Evolutionary conservation across 1,140 invertebrate species (phyloP).

Genomic region (Meteorus sp.): DNA sequence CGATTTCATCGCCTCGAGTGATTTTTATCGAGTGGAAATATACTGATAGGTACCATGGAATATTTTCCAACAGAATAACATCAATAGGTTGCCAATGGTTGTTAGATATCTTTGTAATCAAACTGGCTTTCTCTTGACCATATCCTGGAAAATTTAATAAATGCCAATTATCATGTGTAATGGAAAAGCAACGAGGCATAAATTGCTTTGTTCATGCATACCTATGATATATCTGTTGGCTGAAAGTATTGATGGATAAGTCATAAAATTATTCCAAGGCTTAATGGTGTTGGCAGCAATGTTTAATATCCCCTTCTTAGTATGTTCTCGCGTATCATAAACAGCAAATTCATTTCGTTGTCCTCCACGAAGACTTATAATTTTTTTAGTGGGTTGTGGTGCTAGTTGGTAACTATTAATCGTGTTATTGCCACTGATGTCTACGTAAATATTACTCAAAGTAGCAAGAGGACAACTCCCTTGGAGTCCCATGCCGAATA

Average conservation of each 20-base stretch:
- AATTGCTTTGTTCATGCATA: too few species aligned
- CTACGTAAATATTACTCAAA: slow-evolving; percentile 80
- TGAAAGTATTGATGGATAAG: slow-evolving; percentile 70
- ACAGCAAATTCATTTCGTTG: slow-evolving; percentile 67
- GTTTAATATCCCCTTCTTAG: slow-evolving; percentile 66
- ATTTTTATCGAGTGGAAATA: slow-evolving; percentile 88
- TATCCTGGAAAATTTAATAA: slow-evolving; percentile 56
- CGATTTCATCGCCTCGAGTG: slow-evolving; percentile 59
- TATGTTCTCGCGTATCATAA: slow-evolving; percentile 65
- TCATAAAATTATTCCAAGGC: slow-evolving; percentile 57
- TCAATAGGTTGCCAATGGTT: slow-evolving; percentile 72
- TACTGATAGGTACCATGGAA: slow-evolving; percentile 93
- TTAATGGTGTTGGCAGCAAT: slow-evolving; percentile 63
- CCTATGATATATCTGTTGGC: slow-evolving; percentile 83
- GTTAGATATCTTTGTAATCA: slow-evolving; percentile 80
- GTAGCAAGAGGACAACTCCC: slow-evolving; percentile 78
- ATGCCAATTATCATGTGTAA: neutral
- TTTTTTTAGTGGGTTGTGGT: slow-evolving; percentile 61
- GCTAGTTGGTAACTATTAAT: slow-evolving; percentile 62
- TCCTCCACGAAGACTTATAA: slow-evolving; percentile 69
- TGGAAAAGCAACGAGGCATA: too few species aligned
- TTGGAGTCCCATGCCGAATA: slow-evolving; percentile 83
- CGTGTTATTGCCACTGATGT: slow-evolving; percentile 69
- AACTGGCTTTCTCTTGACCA: slow-evolving; percentile 83
- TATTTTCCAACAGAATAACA: slow-evolving; percentile 75